These are phyloP conservation scores for Acipenser transmontanus DNA, from an alignment of 2,797 vertebrate species.

Conservation along the genomic window DNA sequence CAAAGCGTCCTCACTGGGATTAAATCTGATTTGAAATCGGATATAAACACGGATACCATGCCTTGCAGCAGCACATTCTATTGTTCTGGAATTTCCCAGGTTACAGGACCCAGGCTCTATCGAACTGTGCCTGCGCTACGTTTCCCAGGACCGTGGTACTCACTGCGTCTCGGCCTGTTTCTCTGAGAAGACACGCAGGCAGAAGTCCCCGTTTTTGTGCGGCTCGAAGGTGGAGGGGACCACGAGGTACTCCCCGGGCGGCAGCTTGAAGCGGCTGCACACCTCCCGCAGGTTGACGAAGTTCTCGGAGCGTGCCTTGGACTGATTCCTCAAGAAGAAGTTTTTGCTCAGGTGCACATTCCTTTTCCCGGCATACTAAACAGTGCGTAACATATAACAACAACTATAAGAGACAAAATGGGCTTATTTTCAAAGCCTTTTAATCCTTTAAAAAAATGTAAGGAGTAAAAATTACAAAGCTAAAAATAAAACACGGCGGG, in stretches of 20 bases:
- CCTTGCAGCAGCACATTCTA: too few relatives aligned
- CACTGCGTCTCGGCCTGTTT: slow-evolving; percentile 71
- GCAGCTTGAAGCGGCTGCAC: slow-evolving; percentile 68
- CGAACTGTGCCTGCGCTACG: not conserved
- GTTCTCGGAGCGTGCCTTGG: slow-evolving; percentile 68
- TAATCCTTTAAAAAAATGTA: too few relatives aligned
- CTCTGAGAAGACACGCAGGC: slow-evolving; percentile 73
- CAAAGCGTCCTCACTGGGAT: too few relatives aligned
- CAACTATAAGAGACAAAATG: too few relatives aligned
- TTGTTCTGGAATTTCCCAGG: too few relatives aligned
- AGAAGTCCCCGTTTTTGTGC: slow-evolving; percentile 72
- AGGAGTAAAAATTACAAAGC: too few relatives aligned
- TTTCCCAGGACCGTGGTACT: slow-evolving; percentile 16
- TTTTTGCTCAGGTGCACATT: slow-evolving; percentile 66
- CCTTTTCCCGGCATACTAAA: slow-evolving; percentile 55
- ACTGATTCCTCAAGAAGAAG: slow-evolving; percentile 68
- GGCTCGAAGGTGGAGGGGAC: slow-evolving; percentile 79
- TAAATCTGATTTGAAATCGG: too few relatives aligned
- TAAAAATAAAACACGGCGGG: too few relatives aligned
- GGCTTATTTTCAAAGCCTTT: too few relatives aligned
- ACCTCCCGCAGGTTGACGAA: slow-evolving; percentile 79
- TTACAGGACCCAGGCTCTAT: too few relatives aligned
- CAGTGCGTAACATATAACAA: slow-evolving; percentile 5
- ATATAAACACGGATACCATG: too few relatives aligned
- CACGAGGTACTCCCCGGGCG: slow-evolving; percentile 69